Conservation (phyloP, 2,888 invertebrate genomes). For the Monopis laevigella region DNA sequence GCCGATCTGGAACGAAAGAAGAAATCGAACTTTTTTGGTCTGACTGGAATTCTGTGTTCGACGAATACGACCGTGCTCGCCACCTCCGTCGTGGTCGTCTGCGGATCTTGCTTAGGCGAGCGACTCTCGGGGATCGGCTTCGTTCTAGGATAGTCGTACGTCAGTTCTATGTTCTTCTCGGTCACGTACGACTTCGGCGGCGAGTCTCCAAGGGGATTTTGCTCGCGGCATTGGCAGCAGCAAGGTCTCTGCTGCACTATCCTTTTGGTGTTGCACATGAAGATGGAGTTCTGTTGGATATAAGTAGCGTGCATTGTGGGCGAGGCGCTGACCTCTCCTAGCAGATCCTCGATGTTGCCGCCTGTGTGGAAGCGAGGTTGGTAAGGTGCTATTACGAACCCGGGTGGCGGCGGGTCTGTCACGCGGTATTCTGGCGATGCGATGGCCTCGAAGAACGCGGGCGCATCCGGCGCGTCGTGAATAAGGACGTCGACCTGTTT, state of each 20-base stretch:
- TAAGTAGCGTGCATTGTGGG: slow-evolving; percentile 51
- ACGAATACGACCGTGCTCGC: slow-evolving; percentile 62
- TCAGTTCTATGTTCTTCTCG: slow-evolving; percentile 60
- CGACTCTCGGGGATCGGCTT: slow-evolving; percentile 42
- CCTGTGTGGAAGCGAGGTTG: slow-evolving; percentile 62
- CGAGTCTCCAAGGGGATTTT: slow-evolving; percentile 24
- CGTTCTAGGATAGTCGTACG: slow-evolving; percentile 57
- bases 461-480: slow-evolving; percentile 53
- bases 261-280: slow-evolving; percentile 57
- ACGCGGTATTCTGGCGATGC: slow-evolving; percentile 49
- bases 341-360: slow-evolving; percentile 73
- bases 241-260: slow-evolving; percentile 52
- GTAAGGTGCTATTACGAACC: slow-evolving; percentile 50
- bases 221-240: slow-evolving; percentile 29
- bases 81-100: slow-evolving; percentile 55
- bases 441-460: slow-evolving; percentile 52
- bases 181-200: slow-evolving; percentile 49
- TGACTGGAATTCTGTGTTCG: slow-evolving; percentile 54
- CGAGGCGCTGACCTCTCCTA: slow-evolving; percentile 72
- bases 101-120: slow-evolving; percentile 36
- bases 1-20: slow-evolving; percentile 62
- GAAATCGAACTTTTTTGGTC: slow-evolving; percentile 56
- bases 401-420: slow-evolving; percentile 39
- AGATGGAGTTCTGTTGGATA: slow-evolving; percentile 58
- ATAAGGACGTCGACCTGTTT: slow-evolving; percentile 55